Evolutionary conservation across 2,113 vertebrate species (phyloP).

Genomic region (Scomber scombrus): DNA sequence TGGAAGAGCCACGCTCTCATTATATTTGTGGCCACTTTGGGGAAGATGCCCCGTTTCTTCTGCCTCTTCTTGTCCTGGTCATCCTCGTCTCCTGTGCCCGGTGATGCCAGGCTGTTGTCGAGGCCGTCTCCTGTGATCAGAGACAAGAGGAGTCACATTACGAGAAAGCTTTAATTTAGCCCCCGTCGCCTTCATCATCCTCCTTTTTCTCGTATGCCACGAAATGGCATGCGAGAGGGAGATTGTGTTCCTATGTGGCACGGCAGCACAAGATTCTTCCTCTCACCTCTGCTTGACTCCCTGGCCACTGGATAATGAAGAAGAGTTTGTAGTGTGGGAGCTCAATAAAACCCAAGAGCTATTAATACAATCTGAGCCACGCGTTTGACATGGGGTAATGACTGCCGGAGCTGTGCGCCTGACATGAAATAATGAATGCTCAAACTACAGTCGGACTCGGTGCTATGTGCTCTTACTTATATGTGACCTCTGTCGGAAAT

Average conservation of each 20-base stretch:
- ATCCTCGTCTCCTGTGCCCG: slow-evolving; percentile 92
- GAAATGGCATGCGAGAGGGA: slow-evolving; percentile 51
- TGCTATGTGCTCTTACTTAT: slow-evolving; percentile 24
- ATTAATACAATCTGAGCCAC: slow-evolving; percentile 80
- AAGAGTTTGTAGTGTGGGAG: slow-evolving; percentile 47
- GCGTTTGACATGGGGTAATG: slow-evolving; percentile 79
- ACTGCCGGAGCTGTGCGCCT: slow-evolving; percentile 58
- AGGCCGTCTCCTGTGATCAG: slow-evolving; percentile 90
- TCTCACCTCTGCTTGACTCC: slow-evolving; percentile 61
- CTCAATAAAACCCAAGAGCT: slow-evolving; percentile 63
- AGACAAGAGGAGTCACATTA: slow-evolving; percentile 29
- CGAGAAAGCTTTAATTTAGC: slow-evolving; percentile 29
- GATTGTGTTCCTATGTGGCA: slow-evolving; percentile 5
- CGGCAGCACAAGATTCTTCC: slow-evolving; percentile 24
- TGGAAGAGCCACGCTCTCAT: slow-evolving; percentile 99
- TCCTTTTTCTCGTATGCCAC: background rate
- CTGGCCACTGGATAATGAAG: slow-evolving; percentile 58
- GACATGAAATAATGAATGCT: slow-evolving; percentile 70
- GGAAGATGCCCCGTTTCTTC: slow-evolving; percentile 85
- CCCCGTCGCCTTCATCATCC: slow-evolving; percentile 11
- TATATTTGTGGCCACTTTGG: slow-evolving; percentile 88
- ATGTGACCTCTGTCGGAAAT: slow-evolving; percentile 51
- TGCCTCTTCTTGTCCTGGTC: slow-evolving; percentile 85
- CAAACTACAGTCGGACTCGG: slow-evolving; percentile 31
- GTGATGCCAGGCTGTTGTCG: slow-evolving; percentile 96